Evolutionary conservation across 2,113 vertebrate species (phyloP), one percentile per base, ranked within the genome.

Genomic region (Marmota monax): DNA sequence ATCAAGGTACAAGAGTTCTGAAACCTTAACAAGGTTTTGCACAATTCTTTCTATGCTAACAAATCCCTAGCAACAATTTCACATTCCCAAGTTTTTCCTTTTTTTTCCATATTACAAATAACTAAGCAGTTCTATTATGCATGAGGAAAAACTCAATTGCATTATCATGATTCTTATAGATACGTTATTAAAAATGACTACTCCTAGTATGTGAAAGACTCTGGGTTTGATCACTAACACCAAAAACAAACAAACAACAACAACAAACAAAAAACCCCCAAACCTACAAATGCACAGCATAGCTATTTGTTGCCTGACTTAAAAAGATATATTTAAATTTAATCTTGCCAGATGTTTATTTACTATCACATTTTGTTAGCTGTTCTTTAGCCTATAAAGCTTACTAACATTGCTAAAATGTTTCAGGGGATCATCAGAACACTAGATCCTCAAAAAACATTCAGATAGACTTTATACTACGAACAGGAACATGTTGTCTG

Each of bases 1-100:
- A 53, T 84, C n/a, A 92, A 80, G 32, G 51, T 48, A 77, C 93
- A 83, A 58, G 32, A 58, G 20, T 89, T 85, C 29, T 80, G 78
- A 56, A 63, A 65, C 56, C 34, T 96, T 69, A 45, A n/a, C 48
- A 53, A 91, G 48, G 7, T 27, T 90, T 83, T n/a, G 14, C 1
- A 90, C 25, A 85, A 34, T 23, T 6, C 22, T 76, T 63, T 76
- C 70, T 34, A 51, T 63, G 23, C 69, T 94, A n/a, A 92, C 17
- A 92, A 67, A 65, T 92, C 39, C 37, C 39, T 83, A 91, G 69
- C 63, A 78, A 85, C 11, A 61, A 18, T 77, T 78, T 8, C 23
- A 88, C 4, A 39, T 12, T 2, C 18, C 4, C n/a, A 76, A 29
- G 34, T 23, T 51, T 65, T 73, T 51, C 27, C 27, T 78, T 48